A percentile compares a stretch with the other conserved stretches of the same genome.
phyloP scores from a whole-genome alignment of 2,113 vertebrate genomes.

The Takifugu flavidus region DNA sequence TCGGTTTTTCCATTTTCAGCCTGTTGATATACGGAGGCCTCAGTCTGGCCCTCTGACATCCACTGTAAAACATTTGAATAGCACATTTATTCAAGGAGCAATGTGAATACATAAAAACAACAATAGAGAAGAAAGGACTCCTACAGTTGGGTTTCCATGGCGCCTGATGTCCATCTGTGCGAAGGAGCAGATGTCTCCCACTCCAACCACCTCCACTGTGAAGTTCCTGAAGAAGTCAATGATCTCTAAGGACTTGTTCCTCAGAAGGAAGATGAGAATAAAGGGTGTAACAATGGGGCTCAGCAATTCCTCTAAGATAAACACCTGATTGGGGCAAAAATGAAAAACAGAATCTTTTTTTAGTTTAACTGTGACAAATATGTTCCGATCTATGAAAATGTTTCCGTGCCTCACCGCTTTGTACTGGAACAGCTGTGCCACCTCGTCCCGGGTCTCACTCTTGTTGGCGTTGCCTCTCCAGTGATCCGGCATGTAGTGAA shows the following conservation, averaged over 20 bases:
- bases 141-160: slow-evolving; percentile 93
- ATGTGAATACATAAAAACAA: background rate
- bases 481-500: slow-evolving; percentile 99
- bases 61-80: slow-evolving; percentile 73
- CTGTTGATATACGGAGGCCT: slow-evolving; percentile 97
- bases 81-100: background rate
- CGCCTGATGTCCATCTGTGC: slow-evolving; percentile 98
- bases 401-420: slow-evolving; percentile 85
- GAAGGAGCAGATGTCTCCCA: slow-evolving; percentile 96
- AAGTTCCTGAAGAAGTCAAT: slow-evolving; percentile 99
- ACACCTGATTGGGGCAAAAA: slow-evolving; percentile 77
- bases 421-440: slow-evolving; percentile 99
- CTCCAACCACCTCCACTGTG: slow-evolving; percentile 95
- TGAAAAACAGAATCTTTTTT: background rate
- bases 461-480: slow-evolving; percentile 97
- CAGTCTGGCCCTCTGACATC: slow-evolving; percentile 94
- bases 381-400: background rate
- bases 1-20: slow-evolving; percentile 97
- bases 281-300: slow-evolving; percentile 95
- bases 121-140: slow-evolving; percentile 7
- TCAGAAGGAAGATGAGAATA: slow-evolving; percentile 91
- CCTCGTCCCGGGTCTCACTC: slow-evolving; percentile 94
- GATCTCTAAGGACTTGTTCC: slow-evolving; percentile 94
- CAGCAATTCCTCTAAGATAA: slow-evolving; percentile 94
- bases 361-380: slow-evolving; percentile 11